Evolutionary conservation across 1,140 invertebrate genomes (phyloP).

Genomic region (Rhysida immarginata): DNA sequence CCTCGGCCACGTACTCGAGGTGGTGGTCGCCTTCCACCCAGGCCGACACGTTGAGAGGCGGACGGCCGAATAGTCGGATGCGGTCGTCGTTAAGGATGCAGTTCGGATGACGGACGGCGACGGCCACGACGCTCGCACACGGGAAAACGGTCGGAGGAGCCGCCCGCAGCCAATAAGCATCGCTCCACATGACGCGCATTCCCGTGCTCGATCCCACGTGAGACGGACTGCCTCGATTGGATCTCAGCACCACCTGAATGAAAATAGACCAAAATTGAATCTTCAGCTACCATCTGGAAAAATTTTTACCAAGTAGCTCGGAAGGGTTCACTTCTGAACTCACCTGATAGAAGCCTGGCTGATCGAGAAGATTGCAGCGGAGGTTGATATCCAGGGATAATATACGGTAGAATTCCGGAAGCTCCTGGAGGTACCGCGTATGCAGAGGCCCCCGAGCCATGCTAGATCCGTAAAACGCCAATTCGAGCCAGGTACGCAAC

Average conservation of each 20-base stretch:
- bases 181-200: constrained; percentile 18
- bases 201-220: constrained; percentile 12
- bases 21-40: neutral
- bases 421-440: neutral
- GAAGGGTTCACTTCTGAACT: too few species aligned
- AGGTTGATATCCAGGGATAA: neutral
- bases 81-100: constrained; percentile 16
- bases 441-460: neutral
- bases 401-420: neutral
- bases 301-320: too few species aligned
- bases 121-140: constrained; percentile 7
- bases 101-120: constrained; percentile 16
- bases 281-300: too few species aligned
- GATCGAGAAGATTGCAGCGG: neutral
- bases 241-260: neutral
- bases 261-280: too few species aligned
- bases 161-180: neutral
- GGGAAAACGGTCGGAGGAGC: neutral
- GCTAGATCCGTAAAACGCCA: neutral
- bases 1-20: constrained; percentile 16
- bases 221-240: neutral
- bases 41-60: neutral
- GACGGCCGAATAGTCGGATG: constrained; percentile 16
- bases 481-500: constrained; percentile 2
- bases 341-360: constrained; percentile 1